phyloP scores from a whole-genome alignment of 1,140 invertebrate genomes.

The Antheraea pernyi region DNA sequence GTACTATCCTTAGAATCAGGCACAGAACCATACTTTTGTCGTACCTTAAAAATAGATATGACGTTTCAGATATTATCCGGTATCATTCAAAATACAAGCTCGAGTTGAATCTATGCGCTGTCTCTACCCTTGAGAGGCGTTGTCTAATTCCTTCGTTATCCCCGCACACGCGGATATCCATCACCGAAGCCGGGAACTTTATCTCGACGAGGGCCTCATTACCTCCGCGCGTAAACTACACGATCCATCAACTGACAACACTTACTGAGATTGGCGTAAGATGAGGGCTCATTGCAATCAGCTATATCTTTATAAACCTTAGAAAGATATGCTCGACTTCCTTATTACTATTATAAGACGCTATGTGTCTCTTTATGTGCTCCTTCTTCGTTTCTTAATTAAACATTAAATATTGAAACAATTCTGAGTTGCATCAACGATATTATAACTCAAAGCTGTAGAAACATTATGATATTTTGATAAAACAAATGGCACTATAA shows the following conservation, averaged over 20 bases:
- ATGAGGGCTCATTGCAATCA: not conserved
- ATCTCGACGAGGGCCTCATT: conserved; percentile 38
- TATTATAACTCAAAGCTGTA: too few species aligned
- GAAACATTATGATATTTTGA: too few species aligned
- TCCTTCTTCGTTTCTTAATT: too few species aligned
- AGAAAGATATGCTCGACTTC: not conserved
- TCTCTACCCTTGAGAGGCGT: not conserved
- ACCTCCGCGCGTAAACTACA: conserved; percentile 42
- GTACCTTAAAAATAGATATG: too few species aligned
- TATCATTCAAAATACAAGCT: not conserved
- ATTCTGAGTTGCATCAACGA: too few species aligned
- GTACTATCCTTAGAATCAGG: too few species aligned
- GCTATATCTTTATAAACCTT: not conserved
- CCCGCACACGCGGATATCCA: not conserved
- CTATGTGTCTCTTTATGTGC: too few species aligned
- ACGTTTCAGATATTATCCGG: too few species aligned
- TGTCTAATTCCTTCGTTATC: not conserved
- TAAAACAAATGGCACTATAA: too few species aligned
- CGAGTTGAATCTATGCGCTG: not conserved
- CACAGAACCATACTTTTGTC: too few species aligned
- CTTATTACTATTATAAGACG: not conserved
- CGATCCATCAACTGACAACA: conserved; percentile 44
- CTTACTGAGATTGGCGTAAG: conserved; percentile 18
- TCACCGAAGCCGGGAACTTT: conserved; percentile 1
- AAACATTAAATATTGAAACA: too few species aligned